Percentiles rank a stretch among this genome's conserved stretches.
Conservation (phyloP, 2,888 invertebrate species). For the Formica aserva region DNA sequence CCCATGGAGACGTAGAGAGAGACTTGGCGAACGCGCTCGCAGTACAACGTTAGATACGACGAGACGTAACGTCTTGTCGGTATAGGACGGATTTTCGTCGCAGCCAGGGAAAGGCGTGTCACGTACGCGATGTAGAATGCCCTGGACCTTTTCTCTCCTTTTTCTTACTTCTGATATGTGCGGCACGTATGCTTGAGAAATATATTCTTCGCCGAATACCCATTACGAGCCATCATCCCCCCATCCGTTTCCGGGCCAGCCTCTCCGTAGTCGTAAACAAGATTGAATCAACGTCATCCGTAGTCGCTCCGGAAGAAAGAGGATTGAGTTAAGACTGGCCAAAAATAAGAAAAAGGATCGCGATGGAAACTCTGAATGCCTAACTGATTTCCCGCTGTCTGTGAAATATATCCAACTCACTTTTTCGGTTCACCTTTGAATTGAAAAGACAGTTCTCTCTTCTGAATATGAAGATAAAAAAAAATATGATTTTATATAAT, state of each 20-base stretch:
- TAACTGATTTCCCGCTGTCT: slow-evolving; percentile 22
- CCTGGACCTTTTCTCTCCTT: slow-evolving; percentile 58
- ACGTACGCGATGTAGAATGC: slow-evolving; percentile 76
- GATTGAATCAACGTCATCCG: slow-evolving; percentile 74
- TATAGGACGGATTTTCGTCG: slow-evolving; percentile 60
- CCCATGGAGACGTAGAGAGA: slow-evolving; percentile 29
- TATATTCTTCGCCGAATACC: slow-evolving; percentile 75
- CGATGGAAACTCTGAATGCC: slow-evolving; percentile 1
- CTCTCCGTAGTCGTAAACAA: slow-evolving; percentile 65
- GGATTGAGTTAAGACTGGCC: slow-evolving; percentile 58
- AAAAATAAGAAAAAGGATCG: slow-evolving; percentile 37
- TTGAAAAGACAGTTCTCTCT: not conserved
- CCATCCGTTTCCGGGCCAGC: slow-evolving; percentile 12
- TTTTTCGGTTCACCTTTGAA: not conserved
- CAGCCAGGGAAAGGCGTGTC: slow-evolving; percentile 69
- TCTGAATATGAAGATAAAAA: not conserved
- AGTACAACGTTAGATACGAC: slow-evolving; percentile 36
- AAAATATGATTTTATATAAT: not conserved
- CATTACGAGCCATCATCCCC: slow-evolving; percentile 71
- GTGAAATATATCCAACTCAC: not conserved
- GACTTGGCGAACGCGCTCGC: slow-evolving; percentile 15
- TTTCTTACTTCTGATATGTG: slow-evolving; percentile 71
- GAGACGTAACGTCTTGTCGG: not conserved
- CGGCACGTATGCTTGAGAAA: slow-evolving; percentile 78
- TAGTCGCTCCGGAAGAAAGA: slow-evolving; percentile 56